Evolutionary conservation across 2,113 vertebrate species (phyloP).

Genomic region (Silurus asotus): DNA sequence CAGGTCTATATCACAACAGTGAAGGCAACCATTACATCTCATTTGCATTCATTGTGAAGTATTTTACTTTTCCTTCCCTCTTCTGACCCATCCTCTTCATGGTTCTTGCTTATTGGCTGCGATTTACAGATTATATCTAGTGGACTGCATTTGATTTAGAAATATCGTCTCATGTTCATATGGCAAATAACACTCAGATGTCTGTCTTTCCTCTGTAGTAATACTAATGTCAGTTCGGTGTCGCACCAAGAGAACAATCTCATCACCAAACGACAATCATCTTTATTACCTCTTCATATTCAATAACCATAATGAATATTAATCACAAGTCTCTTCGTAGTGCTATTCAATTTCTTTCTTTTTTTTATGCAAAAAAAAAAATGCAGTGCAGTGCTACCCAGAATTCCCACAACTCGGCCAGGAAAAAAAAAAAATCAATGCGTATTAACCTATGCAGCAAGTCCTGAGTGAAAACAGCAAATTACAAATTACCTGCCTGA

Average conservation of each 20-base stretch:
- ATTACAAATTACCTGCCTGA: conserved; percentile 82
- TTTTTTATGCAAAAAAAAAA: conserved; percentile 13
- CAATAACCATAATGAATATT: conserved; percentile 29
- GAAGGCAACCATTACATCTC: neutral
- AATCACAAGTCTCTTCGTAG: neutral
- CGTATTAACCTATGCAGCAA: conserved; percentile 72
- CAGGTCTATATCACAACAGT: neutral
- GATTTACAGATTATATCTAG: neutral
- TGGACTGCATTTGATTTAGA: conserved; percentile 3
- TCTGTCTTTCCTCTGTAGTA: conserved; percentile 16
- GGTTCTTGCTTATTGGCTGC: neutral
- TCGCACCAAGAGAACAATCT: neutral
- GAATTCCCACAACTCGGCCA: conserved; percentile 32
- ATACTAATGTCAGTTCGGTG: conserved; percentile 4
- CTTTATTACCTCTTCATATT: conserved; percentile 31
- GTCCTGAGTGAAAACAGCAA: conserved; percentile 74
- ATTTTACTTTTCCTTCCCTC: neutral
- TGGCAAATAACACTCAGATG: conserved; percentile 3
- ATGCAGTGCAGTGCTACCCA: conserved; percentile 5
- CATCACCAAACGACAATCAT: conserved; percentile 10
- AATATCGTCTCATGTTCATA: conserved; percentile 11
- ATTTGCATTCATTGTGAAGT: neutral
- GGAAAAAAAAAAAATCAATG: conserved; percentile 34
- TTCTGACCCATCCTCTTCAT: neutral
- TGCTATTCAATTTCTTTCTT: conserved; percentile 17